Evolutionary conservation across 2,888 invertebrate species (phyloP).

Genomic region (Disparrhopalites patrizii): DNA sequence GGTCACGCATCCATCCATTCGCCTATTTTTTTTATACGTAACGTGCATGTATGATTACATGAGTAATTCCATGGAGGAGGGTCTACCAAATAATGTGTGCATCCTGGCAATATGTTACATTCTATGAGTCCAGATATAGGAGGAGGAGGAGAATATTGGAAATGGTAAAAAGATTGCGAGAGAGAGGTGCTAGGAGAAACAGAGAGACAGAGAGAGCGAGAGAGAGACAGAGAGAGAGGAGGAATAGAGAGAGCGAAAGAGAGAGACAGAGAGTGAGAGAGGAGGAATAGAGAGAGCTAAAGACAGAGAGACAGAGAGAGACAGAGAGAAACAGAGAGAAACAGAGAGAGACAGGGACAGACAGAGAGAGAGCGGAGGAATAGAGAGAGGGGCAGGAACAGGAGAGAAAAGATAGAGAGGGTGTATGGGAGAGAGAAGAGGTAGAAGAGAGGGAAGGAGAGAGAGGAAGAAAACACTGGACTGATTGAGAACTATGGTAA

Average conservation of each 20-base stretch:
- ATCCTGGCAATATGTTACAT: neutral
- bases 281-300: slow-evolving; percentile 31
- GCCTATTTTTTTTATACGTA: too few species aligned
- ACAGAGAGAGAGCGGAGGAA: too few species aligned
- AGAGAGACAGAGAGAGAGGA: slow-evolving; percentile 10
- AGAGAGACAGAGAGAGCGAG: slow-evolving; percentile 2
- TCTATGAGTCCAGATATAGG: neutral
- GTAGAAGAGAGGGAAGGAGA: too few species aligned
- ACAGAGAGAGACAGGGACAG: too few species aligned
- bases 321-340: slow-evolving; percentile 1
- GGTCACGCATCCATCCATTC: too few species aligned
- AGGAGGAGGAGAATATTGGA: neutral
- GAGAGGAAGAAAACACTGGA: slow-evolving; percentile 12
- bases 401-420: neutral
- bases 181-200: too few species aligned
- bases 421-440: too few species aligned
- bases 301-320: neutral
- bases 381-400: neutral
- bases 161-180: slow-evolving; percentile 4
- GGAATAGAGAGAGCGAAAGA: slow-evolving; percentile 10
- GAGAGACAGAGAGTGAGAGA: slow-evolving; percentile 12
- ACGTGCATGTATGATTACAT: too few species aligned
- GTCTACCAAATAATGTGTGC: too few species aligned
- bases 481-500: slow-evolving; percentile 33
- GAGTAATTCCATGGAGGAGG: too few species aligned